phyloP scores from a whole-genome alignment of 2,113 vertebrate species.

The Marcusenius ussheri region DNA sequence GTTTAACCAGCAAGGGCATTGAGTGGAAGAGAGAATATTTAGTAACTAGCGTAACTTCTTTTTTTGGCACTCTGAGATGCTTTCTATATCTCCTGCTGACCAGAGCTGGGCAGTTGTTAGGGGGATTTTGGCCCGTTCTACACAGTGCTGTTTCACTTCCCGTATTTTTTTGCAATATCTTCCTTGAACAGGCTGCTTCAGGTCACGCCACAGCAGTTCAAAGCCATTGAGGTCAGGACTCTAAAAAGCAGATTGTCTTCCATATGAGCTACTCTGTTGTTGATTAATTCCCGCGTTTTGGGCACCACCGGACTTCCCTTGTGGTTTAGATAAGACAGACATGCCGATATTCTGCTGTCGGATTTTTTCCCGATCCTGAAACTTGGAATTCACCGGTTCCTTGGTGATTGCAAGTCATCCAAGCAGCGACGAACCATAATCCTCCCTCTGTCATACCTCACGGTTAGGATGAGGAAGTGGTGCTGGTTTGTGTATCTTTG shows the following conservation, averaged over 20 bases:
- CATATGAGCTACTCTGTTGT: background rate
- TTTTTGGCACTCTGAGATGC: background rate
- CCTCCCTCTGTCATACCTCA: background rate
- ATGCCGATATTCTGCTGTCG: background rate
- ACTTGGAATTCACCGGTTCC: background rate
- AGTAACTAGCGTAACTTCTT: background rate
- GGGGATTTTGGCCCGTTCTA: background rate
- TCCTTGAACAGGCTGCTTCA: background rate
- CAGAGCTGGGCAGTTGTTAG: background rate
- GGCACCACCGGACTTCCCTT: background rate
- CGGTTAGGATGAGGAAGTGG: background rate
- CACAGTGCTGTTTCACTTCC: background rate
- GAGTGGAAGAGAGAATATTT: background rate
- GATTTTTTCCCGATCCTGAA: background rate
- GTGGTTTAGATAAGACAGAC: background rate
- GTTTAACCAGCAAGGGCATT: background rate
- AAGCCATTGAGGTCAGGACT: background rate
- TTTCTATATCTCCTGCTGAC: background rate
- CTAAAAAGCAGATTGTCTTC: background rate
- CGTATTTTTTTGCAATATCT: background rate
- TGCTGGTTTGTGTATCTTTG: background rate
- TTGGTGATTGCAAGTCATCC: background rate
- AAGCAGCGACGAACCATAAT: background rate
- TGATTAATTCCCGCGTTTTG: background rate
- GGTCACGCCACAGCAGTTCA: background rate